Evolutionary conservation across 2,888 invertebrate genomes (phyloP).

Genomic region (Cantharis nigra): DNA sequence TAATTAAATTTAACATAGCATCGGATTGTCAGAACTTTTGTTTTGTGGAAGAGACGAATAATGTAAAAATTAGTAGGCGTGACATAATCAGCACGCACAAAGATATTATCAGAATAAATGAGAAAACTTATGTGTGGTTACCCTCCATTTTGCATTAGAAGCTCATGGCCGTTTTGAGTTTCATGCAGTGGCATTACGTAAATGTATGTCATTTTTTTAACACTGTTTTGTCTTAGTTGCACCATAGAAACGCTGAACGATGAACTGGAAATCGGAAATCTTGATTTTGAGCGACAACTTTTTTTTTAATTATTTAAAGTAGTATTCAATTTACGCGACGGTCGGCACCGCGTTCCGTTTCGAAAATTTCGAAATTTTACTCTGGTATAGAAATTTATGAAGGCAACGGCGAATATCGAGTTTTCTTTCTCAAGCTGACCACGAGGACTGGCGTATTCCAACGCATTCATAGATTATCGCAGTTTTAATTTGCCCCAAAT

Average conservation of each 20-base stretch:
- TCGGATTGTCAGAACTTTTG: neutral
- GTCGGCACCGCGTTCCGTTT: neutral
- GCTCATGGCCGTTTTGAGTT: slow-evolving; percentile 50
- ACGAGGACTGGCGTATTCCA: slow-evolving; percentile 25
- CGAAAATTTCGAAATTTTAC: neutral
- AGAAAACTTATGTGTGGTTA: slow-evolving; percentile 24
- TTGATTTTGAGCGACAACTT: neutral
- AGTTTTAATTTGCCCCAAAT: slow-evolving; percentile 19
- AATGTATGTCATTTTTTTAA: slow-evolving; percentile 54
- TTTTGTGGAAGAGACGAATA: neutral
- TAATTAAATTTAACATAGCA: neutral
- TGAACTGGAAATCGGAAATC: neutral
- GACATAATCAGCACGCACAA: slow-evolving; percentile 15
- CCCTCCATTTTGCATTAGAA: slow-evolving; percentile 49
- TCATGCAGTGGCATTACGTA: slow-evolving; percentile 54
- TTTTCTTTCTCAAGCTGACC: slow-evolving; percentile 24
- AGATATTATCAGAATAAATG: slow-evolving; percentile 17
- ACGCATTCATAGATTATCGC: slow-evolving; percentile 29
- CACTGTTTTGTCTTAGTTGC: slow-evolving; percentile 21
- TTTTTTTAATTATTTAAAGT: neutral
- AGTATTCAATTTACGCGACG: neutral
- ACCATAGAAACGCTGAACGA: slow-evolving; percentile 11
- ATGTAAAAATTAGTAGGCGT: slow-evolving; percentile 12
- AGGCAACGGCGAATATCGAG: slow-evolving; percentile 16
- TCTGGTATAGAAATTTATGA: neutral